Evolutionary conservation across 1,140 invertebrate species (phyloP).

Genomic region (Drosophila suzukii): DNA sequence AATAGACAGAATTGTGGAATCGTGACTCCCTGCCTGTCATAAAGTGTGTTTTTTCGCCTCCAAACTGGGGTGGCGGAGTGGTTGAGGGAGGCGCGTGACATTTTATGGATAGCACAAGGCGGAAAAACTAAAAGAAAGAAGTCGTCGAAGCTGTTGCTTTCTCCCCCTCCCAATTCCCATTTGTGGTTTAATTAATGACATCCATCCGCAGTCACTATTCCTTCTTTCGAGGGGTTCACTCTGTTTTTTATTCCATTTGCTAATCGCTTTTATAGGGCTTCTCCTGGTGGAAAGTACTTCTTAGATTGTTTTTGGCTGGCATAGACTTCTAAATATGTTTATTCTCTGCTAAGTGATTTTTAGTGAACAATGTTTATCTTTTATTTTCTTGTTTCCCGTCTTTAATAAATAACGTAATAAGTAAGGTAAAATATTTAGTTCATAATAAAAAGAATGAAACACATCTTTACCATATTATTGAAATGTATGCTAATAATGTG

Average conservation of each 20-base stretch:
- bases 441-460: too few species aligned
- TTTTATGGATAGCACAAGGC: conserved; percentile 75
- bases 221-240: neutral
- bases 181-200: conserved; percentile 81
- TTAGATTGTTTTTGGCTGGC: conserved; percentile 25
- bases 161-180: conserved; percentile 48
- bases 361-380: neutral
- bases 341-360: neutral
- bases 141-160: conserved; percentile 47
- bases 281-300: conserved; percentile 2
- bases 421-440: too few species aligned
- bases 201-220: conserved; percentile 27
- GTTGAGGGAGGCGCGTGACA: conserved; percentile 33
- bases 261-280: conserved; percentile 58
- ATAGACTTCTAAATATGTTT: too few species aligned
- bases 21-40: conserved; percentile 75
- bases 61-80: conserved; percentile 7
- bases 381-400: neutral
- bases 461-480: too few species aligned
- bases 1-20: conserved; percentile 53
- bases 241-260: conserved; percentile 34
- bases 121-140: conserved; percentile 44
- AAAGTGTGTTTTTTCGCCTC: conserved; percentile 48
- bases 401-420: too few species aligned
- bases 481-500: too few species aligned